Percentiles rank a stretch among this genome's conserved stretches.
Evolutionary conservation across 2,797 vertebrate species (phyloP).

Genomic region (Amphiprion clarkii): DNA sequence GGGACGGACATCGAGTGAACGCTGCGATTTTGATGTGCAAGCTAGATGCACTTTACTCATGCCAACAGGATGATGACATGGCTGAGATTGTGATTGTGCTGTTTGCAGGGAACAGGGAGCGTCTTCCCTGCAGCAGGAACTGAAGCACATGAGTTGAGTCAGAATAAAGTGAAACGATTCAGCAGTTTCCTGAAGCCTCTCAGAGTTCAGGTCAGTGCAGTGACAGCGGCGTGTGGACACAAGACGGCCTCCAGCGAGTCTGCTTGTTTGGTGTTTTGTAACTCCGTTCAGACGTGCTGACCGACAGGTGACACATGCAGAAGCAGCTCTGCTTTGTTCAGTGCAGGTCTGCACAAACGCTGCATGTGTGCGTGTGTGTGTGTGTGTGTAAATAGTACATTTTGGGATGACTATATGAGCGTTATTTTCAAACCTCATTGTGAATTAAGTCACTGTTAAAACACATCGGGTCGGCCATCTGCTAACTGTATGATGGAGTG

Average conservation of each 20-base stretch:
- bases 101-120: constrained; percentile 17
- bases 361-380: not conserved
- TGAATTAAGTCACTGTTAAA: constrained; percentile 25
- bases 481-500: constrained; percentile 13
- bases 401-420: not conserved
- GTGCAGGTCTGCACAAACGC: not conserved
- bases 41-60: constrained; percentile 1
- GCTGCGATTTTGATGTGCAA: constrained; percentile 1
- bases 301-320: constrained; percentile 48
- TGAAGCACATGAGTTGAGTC: constrained; percentile 37
- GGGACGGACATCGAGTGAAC: not conserved
- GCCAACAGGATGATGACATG: constrained; percentile 16
- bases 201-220: constrained; percentile 55
- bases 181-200: constrained; percentile 53
- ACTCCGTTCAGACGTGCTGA: constrained; percentile 23
- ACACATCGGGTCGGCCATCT: constrained; percentile 5
- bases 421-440: not conserved
- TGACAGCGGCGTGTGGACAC: constrained; percentile 56
- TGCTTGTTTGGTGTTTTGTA: constrained; percentile 29
- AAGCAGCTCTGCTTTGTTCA: not conserved
- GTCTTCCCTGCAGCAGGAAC: constrained; percentile 39
- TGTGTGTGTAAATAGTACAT: not conserved
- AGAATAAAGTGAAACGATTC: constrained; percentile 47
- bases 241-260: constrained; percentile 56
- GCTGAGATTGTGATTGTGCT: not conserved